These are phyloP conservation scores for Chrysina gloriosa DNA, from an alignment of 2,888 invertebrate species.

Conservation along the genomic window DNA sequence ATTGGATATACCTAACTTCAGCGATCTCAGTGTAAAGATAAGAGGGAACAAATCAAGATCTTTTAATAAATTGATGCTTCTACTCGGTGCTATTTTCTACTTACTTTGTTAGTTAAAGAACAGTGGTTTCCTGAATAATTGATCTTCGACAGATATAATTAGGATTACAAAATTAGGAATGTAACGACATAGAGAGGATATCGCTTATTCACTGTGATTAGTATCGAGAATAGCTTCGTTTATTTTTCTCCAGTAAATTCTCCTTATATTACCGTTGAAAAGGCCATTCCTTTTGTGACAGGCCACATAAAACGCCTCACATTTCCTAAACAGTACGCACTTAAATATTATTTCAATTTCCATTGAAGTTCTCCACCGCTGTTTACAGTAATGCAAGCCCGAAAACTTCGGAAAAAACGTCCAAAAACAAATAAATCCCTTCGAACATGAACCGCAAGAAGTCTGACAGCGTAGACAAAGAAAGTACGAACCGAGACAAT, in stretches of 20 bases:
- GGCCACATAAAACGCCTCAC: conserved; percentile 8
- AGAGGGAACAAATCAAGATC: no score
- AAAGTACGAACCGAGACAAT: not conserved
- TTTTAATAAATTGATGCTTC: no score
- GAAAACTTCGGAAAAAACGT: conserved; percentile 21
- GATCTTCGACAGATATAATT: no score
- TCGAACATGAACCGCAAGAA: conserved; percentile 24
- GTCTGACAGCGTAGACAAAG: not conserved
- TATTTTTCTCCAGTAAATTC: conserved; percentile 14
- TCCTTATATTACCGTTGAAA: conserved; percentile 27
- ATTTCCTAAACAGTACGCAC: conserved; percentile 28
- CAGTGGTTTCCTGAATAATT: no score
- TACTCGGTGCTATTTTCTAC: no score
- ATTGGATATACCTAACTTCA: no score
- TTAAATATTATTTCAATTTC: conserved; percentile 44
- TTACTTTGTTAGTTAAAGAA: no score
- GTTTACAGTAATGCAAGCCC: conserved; percentile 35
- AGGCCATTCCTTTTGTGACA: conserved; percentile 29
- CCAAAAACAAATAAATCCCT: conserved; percentile 29
- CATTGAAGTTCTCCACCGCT: conserved; percentile 38
- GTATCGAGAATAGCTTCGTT: conserved; percentile 22
- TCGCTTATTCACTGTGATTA: no score
- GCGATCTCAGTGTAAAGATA: no score
- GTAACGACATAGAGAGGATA: no score
- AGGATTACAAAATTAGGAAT: no score